Conservation (phyloP, 2,113 vertebrate species). For the Dasypus novemcinctus region DNA sequence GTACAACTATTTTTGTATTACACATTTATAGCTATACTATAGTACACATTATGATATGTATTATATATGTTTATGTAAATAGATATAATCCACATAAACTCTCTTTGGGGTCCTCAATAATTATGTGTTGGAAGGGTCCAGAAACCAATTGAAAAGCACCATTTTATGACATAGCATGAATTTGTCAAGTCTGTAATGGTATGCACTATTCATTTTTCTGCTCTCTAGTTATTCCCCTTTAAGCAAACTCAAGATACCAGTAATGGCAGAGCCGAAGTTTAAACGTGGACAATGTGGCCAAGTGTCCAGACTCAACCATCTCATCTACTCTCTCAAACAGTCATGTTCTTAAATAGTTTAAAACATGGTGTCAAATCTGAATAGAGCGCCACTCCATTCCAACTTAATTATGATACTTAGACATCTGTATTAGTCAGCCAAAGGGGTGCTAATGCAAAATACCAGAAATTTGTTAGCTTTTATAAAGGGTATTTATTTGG, state of each 20-base stretch:
- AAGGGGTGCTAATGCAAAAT: no score
- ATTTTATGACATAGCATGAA: slow-evolving; percentile 26
- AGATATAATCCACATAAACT: neutral
- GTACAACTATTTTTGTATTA: no score
- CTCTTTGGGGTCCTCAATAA: neutral
- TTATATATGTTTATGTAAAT: no score
- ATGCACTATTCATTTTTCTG: slow-evolving; percentile 5
- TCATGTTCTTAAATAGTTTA: neutral
- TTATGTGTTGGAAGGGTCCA: neutral
- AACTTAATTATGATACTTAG: neutral
- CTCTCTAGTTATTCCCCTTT: neutral
- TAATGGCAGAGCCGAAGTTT: neutral
- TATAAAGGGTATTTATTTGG: no score
- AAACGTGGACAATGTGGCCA: neutral
- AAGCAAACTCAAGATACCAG: neutral
- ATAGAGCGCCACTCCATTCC: neutral
- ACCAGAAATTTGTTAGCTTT: no score
- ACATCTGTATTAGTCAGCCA: no score
- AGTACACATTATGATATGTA: no score
- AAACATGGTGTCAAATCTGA: neutral
- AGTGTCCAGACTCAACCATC: neutral
- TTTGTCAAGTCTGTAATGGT: neutral
- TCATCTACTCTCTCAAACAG: neutral
- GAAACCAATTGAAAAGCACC: neutral
- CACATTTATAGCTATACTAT: no score